Base-by-base conservation (phyloP, 2,797 vertebrate species). In the Hapalemur alaotrensis region DNA sequence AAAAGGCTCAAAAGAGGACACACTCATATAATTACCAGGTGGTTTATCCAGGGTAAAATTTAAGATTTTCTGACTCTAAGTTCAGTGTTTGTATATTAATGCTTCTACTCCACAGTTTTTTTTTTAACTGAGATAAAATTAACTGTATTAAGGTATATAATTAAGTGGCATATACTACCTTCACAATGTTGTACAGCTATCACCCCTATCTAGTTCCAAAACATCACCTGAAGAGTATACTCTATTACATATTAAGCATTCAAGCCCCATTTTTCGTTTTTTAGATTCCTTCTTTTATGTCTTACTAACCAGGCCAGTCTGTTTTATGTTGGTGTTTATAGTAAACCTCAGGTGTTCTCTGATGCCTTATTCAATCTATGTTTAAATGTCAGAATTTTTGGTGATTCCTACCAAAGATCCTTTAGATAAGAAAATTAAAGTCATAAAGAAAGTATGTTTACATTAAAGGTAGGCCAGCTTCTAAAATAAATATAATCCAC, bases 361-460 rank as follows among this genome's bases (percentile, higher is more conserved):
- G 52, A 78, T 20, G 32, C 67, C 67, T 91, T 86, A 88, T 81
- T n/a, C 59, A 54, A 23, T 59, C 35, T 78, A 1, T 79, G 15
- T 97, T 92, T 86, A 84, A 95, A 69, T 85, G 35, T 84, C 63
- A 57, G 57, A 84, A 83, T 86, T 96, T 79, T 54, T 35, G n/a
- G 50, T 93, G 35, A 54, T 92, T 67, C 23, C 80, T 94, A 84
- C n/a, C 32, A 59, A 76, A 83, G 20, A 87, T 90, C 38, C n/a
- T 91, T 93, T 82, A 82, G n/a, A 30, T 17, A 84, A 89, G 54
- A 92, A 89, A 95, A 75, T 69, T 73, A 76, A 93, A 67, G 18
- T 78, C 90, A 17, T 93, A 92, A 82, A 95, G 32, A 92, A 81
- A 93, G 30, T 67, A 52, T 88, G 18, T 54, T 92, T 91, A 46